Percentiles rank a stretch among this genome's conserved stretches.
Evolutionary conservation across 2,888 invertebrate genomes (phyloP).

Genomic region (Capitulum mitella): DNA sequence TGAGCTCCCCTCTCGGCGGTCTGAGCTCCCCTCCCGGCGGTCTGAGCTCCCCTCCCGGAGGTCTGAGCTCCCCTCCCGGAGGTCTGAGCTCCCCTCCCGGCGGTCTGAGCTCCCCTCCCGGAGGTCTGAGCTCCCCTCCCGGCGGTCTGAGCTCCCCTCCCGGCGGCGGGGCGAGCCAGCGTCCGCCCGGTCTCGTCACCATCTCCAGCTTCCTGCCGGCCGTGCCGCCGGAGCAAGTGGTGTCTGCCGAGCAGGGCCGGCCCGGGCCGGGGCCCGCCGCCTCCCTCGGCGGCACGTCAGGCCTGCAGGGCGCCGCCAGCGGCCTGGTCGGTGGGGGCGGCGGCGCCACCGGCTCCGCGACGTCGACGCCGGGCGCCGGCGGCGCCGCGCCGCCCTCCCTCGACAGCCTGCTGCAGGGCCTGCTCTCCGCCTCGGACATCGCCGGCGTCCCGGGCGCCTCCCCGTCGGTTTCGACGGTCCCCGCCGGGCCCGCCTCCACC

Average conservation of each 20-base stretch:
- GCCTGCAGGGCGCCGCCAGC: neutral
- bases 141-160: neutral
- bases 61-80: too few species aligned
- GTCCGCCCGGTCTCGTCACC: neutral
- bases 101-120: too few species aligned
- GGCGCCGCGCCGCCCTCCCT: neutral
- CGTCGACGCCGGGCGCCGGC: too few species aligned
- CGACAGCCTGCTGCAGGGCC: neutral
- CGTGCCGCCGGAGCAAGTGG: neutral
- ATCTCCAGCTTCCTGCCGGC: neutral
- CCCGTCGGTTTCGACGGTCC: neutral
- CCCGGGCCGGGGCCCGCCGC: too few species aligned
- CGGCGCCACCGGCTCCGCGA: too few species aligned
- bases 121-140: too few species aligned
- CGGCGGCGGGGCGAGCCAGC: neutral
- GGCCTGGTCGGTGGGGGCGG: neutral
- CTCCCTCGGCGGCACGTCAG: too few species aligned
- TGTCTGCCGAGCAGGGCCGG: neutral
- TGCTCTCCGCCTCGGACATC: neutral
- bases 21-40: too few species aligned
- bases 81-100: too few species aligned
- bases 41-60: too few species aligned
- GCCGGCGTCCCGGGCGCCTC: neutral
- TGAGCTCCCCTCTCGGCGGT: too few species aligned
- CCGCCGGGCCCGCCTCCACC: neutral